These are phyloP conservation scores for Phodopus roborovskii DNA, from an alignment of 2,113 vertebrate genomes.

Conservation along the genomic window DNA sequence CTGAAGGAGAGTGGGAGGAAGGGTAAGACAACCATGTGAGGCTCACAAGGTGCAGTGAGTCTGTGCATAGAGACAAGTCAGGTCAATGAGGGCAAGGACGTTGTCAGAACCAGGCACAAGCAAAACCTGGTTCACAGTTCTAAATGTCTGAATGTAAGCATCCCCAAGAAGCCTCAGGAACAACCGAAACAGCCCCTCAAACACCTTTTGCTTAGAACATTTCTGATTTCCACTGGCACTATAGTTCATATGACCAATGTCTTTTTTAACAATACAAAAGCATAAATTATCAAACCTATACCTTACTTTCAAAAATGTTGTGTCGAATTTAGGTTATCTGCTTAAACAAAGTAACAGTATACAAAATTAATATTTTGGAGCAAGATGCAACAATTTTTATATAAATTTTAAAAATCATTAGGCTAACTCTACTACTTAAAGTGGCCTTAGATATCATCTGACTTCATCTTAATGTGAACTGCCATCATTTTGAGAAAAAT, in stretches of 20 bases:
- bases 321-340: constrained; percentile 82
- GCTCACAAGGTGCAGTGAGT: neutral
- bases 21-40: neutral
- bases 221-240: constrained; percentile 74
- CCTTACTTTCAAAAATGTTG: constrained; percentile 82
- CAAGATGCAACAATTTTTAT: constrained; percentile 64
- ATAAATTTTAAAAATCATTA: constrained; percentile 59
- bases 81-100: neutral
- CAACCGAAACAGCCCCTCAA: neutral
- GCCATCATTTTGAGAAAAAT: constrained; percentile 60
- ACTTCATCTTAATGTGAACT: constrained; percentile 50
- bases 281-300: constrained; percentile 54
- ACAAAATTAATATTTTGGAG: constrained; percentile 74
- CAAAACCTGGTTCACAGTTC: neutral
- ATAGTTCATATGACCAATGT: constrained; percentile 46
- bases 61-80: neutral
- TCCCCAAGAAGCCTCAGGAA: constrained; percentile 7
- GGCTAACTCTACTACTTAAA: constrained; percentile 50
- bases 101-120: neutral
- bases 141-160: constrained; percentile 20
- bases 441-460: constrained; percentile 37
- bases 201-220: constrained; percentile 30
- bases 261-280: constrained; percentile 64
- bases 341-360: constrained; percentile 77
- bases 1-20: neutral